phyloP scores from a whole-genome alignment of 53 echinoderm and acorn worm species.

The Holothuria leucospilota region DNA sequence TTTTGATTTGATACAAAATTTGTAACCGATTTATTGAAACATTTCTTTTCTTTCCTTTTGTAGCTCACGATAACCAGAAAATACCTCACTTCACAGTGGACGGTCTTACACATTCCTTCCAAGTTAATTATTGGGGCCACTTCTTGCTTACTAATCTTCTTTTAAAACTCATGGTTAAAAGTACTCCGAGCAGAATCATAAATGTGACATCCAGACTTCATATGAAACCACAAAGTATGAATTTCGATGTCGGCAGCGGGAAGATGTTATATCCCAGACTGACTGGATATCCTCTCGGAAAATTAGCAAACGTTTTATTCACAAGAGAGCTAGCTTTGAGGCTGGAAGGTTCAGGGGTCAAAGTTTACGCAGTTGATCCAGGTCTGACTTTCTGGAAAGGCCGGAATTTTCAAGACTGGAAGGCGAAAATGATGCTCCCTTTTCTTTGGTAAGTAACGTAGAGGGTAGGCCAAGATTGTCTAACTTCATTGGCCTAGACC shows the following conservation, averaged over 20 bases:
- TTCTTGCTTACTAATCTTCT: constrained; percentile 85
- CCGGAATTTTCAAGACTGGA: constrained; percentile 23
- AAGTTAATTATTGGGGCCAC: constrained; percentile 83
- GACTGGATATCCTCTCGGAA: constrained; percentile 71
- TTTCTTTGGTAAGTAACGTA: constrained; percentile 11
- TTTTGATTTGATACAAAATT: background rate
- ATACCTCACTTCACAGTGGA: constrained; percentile 65
- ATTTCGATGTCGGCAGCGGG: constrained; percentile 39
- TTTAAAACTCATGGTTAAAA: constrained; percentile 79
- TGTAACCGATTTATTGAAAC: background rate
- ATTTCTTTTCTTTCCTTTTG: background rate
- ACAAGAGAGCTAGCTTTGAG: constrained; percentile 73
- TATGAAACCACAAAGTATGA: constrained; percentile 38
- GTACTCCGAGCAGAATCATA: constrained; percentile 78
- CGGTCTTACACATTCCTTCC: constrained; percentile 74
- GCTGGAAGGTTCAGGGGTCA: constrained; percentile 71
- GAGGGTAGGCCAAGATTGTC: no score
- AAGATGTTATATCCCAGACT: constrained; percentile 54
- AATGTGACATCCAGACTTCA: constrained; percentile 80
- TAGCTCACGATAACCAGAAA: constrained; percentile 18
- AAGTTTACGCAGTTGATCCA: constrained; percentile 48
- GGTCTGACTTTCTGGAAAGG: constrained; percentile 42
- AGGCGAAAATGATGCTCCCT: constrained; percentile 20
- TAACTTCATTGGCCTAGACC: no score
- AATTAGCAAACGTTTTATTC: constrained; percentile 87